Percentiles rank a stretch among this genome's conserved stretches.
Conservation (phyloP, 2,888 invertebrate genomes). For the Hyposoter dolosus region DNA sequence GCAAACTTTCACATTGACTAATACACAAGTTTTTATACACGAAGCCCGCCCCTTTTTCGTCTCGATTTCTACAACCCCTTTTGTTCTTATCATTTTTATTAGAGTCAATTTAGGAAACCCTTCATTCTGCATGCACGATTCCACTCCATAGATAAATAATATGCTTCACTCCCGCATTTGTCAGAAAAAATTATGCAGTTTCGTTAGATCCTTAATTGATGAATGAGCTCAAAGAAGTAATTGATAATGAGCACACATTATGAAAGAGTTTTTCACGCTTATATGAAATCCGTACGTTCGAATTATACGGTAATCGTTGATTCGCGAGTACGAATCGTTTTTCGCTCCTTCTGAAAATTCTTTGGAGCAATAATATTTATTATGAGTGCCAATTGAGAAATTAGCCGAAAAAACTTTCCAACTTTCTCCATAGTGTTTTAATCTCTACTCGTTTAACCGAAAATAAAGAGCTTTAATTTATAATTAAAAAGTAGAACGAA, state of each 20-base stretch:
- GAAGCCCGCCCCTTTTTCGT: slow-evolving; percentile 1
- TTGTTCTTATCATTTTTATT: slow-evolving; percentile 49
- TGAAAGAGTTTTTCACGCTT: background rate
- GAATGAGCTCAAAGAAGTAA: background rate
- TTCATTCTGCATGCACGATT: slow-evolving; percentile 37
- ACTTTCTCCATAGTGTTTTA: background rate
- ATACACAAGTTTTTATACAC: slow-evolving; percentile 49
- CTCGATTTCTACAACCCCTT: slow-evolving; percentile 24
- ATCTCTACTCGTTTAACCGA: background rate
- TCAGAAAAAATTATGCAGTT: slow-evolving; percentile 35
- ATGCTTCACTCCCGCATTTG: slow-evolving; percentile 18
- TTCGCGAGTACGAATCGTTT: background rate
- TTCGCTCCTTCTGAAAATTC: background rate
- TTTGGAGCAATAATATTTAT: background rate
- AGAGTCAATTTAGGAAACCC: slow-evolving; percentile 28
- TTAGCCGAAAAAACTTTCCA: background rate
- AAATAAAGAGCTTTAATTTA: background rate
- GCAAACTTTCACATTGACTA: slow-evolving; percentile 46
- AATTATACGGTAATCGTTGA: background rate
- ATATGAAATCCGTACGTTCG: background rate
- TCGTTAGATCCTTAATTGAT: slow-evolving; percentile 9
- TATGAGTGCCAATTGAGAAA: background rate
- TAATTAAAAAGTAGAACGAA: slow-evolving; percentile 6
- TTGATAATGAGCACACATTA: slow-evolving; percentile 19
- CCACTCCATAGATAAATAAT: slow-evolving; percentile 39